Conservation (phyloP, 1,140 invertebrate species). For the Pteromalus puparum region DNA sequence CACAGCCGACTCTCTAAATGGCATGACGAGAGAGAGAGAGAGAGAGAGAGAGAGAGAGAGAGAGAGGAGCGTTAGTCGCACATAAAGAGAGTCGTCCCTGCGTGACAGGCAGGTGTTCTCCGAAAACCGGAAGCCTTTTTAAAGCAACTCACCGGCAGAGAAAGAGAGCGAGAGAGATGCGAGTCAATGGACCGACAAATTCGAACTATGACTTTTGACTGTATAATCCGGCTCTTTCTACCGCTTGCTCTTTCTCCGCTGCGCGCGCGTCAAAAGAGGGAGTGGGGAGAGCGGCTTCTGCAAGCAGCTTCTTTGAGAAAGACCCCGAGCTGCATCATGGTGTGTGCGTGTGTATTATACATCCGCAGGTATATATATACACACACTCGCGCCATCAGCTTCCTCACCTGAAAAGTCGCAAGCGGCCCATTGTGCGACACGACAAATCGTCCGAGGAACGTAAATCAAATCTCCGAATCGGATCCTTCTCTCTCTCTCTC, state of each 20-base stretch:
- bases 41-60: background rate
- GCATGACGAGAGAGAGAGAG: background rate
- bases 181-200: constrained; percentile 73
- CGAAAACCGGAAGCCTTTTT: constrained; percentile 73
- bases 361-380: constrained; percentile 12
- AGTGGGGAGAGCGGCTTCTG: background rate
- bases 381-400: background rate
- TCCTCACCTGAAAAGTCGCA: constrained; percentile 25
- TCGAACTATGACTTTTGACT: constrained; percentile 74
- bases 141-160: constrained; percentile 17
- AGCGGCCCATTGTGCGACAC: constrained; percentile 32
- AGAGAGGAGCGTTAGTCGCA: background rate
- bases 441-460: constrained; percentile 53
- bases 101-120: constrained; percentile 69
- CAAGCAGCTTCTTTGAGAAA: background rate
- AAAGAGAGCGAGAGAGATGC: constrained; percentile 48
- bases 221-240: constrained; percentile 71
- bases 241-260: constrained; percentile 50
- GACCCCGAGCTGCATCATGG: background rate
- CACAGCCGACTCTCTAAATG: background rate
- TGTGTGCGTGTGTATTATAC: background rate
- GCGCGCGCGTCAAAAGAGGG: constrained; percentile 16
- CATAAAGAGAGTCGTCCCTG: background rate
- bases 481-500: constrained; percentile 5
- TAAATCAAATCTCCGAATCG: constrained; percentile 54